Evolutionary conservation across 2,888 invertebrate species (phyloP), one percentile per base, ranked within the genome.

Genomic region (Acrobasis suavella): DNA sequence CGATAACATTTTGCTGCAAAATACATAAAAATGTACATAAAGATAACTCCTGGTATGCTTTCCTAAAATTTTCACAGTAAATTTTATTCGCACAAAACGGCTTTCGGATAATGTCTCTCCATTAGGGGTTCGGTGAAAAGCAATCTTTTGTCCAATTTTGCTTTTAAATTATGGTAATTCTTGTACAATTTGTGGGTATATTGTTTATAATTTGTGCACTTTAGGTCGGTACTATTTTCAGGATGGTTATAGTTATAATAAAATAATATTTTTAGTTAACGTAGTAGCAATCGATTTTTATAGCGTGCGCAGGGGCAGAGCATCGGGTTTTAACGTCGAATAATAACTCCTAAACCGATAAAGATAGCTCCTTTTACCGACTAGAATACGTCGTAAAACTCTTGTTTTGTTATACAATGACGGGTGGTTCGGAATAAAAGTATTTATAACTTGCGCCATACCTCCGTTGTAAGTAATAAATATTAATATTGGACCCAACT

Each of bases 11-110:
- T 82, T 77, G 80, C 77, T 72, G 78, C 74, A 80, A 85, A 86
- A 85, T 80, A 83, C 83, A 83, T 87, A 86, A 89, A 86, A 87
- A 81, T 82, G 74, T 83, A 82, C 84, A 84, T 87, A 88, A 89
- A 88, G 86, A 88, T 88, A 89, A 88, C 81, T 82, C 79, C 70
- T 76, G 71, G 68, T 70, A 77, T 73, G 78, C 74, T 82, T 77
- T 78, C 78, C 79, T 77, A 80, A 85, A 87, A 86, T 81, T 82
- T 80, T 70, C 72, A 71, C 80, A 80, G 81, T 85, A 83, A 85
- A 86, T 86, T 85, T 86, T 81, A 82, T 84, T 85, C 82, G 74
- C 74, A 76, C 80, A 82, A 82, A 88, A 83, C 82, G 83, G 78
- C 82, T 86, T 87, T 86, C 78, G 78, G 83, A 88, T 89, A 89